Evolutionary conservation across 2,888 invertebrate genomes (phyloP), one percentile per base, ranked within the genome.

Genomic region (Unio pictorum): DNA sequence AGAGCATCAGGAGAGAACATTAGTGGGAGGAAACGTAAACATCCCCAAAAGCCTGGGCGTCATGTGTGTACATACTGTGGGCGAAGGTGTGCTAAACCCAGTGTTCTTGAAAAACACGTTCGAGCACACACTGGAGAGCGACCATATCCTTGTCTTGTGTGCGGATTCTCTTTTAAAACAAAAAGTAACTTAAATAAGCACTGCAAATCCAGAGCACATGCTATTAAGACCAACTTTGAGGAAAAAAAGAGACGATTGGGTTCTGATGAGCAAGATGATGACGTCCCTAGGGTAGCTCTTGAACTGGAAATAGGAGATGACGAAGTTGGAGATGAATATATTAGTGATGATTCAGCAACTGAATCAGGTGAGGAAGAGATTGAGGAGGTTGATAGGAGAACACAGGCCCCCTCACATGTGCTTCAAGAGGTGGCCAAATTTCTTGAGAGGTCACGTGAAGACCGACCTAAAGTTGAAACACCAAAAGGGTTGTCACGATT

Each of bases 101-200:
- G 96, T 89, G 96, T 97, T 79, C 92, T 97, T 78, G 94, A 96
- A 90, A 97, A 97, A 92, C 97, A 97, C 92, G 95, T 97, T 90
- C 93, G 96, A 87, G 95, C 96, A 74, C 96, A 97, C 91, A 96
- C 97, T 62, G 96, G 96, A 89, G 96, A 97, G 91, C 92, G 96
- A 84, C 96, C 96, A 71, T 97, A 94, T 91, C 96, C 96, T 54
- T 97, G 96, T 91, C 92, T 93, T 84, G 94, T 94, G 80, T 97
- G 96, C 90, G 95, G 95, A 80, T 95, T 96, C 91, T 95, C 96
- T 84, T 97, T 97, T 91, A 97, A 97, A 91, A 97, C 97, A 30
- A 95, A 95, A 90, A 96, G 96, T 84, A 97, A 97, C 91, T 92
- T 96, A 80, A 96, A 96, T 90, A 97, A 97, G 90, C 96, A 96